Evolutionary conservation across 1,140 invertebrate genomes (phyloP).

Genomic region (Panulirus ornatus): DNA sequence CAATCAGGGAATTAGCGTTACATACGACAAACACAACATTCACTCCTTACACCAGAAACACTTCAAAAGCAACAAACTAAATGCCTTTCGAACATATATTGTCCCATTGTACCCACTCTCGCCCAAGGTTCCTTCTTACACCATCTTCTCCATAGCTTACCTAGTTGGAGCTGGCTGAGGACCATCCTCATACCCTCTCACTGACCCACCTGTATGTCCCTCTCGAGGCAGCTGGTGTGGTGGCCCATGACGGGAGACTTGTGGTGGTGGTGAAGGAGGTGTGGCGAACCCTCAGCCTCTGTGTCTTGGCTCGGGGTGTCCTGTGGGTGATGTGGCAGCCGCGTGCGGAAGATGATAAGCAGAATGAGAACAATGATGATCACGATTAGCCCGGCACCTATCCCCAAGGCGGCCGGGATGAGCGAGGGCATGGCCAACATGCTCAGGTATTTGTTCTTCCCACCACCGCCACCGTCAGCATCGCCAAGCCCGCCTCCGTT

Average conservation of each 20-base stretch:
- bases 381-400: constrained; percentile 40
- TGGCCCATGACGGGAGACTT: constrained; percentile 21
- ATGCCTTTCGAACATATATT: too few relatives aligned
- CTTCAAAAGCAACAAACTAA: too few relatives aligned
- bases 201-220: constrained; percentile 50
- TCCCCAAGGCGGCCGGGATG: constrained; percentile 46
- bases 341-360: constrained; percentile 43
- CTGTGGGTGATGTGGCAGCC: not conserved
- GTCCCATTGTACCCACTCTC: too few relatives aligned
- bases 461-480: not conserved
- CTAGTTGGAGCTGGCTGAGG: too few relatives aligned
- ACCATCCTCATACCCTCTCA: too few relatives aligned
- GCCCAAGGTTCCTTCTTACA: too few relatives aligned
- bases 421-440: constrained; percentile 37
- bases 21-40: too few relatives aligned
- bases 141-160: too few relatives aligned
- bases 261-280: too few relatives aligned
- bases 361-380: constrained; percentile 63
- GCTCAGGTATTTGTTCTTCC: constrained; percentile 35
- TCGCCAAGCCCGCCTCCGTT: not conserved
- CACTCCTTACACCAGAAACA: too few relatives aligned
- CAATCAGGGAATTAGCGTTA: too few relatives aligned
- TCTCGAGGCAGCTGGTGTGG: constrained; percentile 33
- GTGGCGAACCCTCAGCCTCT: not conserved
- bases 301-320: constrained; percentile 16